These are phyloP conservation scores for Cyclargus thomasi DNA, from an alignment of 1,140 invertebrate species.

Conservation along the genomic window DNA sequence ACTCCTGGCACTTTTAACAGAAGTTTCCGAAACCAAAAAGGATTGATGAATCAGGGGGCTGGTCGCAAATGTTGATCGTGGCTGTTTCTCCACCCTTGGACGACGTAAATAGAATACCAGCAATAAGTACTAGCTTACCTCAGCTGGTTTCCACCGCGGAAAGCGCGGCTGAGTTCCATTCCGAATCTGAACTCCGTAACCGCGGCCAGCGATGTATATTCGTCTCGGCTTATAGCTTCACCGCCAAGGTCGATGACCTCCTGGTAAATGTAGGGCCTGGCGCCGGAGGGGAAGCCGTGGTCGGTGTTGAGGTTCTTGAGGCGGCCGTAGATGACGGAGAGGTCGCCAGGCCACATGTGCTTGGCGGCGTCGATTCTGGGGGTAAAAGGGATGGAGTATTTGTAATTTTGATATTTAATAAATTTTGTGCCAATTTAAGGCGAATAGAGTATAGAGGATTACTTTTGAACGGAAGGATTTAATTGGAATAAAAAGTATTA, in stretches of 20 bases:
- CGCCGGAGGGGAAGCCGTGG: constrained; percentile 76
- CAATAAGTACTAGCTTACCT: constrained; percentile 21
- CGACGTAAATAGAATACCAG: background rate
- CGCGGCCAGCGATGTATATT: constrained; percentile 80
- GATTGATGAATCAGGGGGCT: too few relatives aligned
- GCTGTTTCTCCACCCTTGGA: too few relatives aligned
- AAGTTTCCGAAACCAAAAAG: too few relatives aligned
- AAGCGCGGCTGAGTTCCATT: constrained; percentile 60
- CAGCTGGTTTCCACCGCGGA: constrained; percentile 42
- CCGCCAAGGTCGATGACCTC: constrained; percentile 87
- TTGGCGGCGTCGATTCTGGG: constrained; percentile 83
- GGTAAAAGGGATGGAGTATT: background rate
- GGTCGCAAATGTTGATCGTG: too few relatives aligned
- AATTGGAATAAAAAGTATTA: too few relatives aligned
- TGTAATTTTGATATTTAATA: too few relatives aligned
- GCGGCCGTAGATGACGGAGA: constrained; percentile 77
- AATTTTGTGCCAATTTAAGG: too few relatives aligned
- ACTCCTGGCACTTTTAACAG: too few relatives aligned
- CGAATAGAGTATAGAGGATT: too few relatives aligned
- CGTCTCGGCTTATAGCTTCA: constrained; percentile 79
- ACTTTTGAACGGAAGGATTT: too few relatives aligned
- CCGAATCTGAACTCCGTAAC: constrained; percentile 84
- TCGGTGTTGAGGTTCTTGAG: constrained; percentile 78
- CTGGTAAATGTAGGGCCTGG: constrained; percentile 83
- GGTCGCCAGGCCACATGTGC: constrained; percentile 88